phyloP scores from a whole-genome alignment of 2,888 invertebrate species.

The Achlya flavicornis region DNA sequence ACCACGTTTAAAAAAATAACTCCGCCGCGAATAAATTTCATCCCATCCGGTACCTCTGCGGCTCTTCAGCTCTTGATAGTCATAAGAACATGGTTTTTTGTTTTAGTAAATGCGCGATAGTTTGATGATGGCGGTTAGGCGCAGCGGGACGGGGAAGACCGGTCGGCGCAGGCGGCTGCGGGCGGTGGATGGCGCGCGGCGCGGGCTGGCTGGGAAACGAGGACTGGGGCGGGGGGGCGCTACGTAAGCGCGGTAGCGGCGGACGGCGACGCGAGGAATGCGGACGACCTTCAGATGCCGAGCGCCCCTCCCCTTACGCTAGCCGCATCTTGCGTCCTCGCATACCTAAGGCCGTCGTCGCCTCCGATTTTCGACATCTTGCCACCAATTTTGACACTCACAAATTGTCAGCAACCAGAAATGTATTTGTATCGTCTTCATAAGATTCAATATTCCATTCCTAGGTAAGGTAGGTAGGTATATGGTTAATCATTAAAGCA shows the following conservation, averaged over 20 bases:
- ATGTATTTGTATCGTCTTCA: slow-evolving; percentile 21
- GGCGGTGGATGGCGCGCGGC: slow-evolving; percentile 40
- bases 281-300: slow-evolving; percentile 84
- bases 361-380: slow-evolving; percentile 80
- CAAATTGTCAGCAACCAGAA: slow-evolving; percentile 58
- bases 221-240: slow-evolving; percentile 60
- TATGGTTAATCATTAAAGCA: too few species aligned
- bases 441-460: not conserved
- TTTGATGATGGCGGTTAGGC: slow-evolving; percentile 74
- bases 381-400: slow-evolving; percentile 78
- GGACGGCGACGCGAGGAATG: slow-evolving; percentile 83
- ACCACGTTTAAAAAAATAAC: slow-evolving; percentile 68
- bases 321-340: slow-evolving; percentile 83
- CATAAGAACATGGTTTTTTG: slow-evolving; percentile 80
- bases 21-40: slow-evolving; percentile 78
- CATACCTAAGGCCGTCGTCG: slow-evolving; percentile 78
- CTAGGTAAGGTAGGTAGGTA: too few species aligned
- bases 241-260: slow-evolving; percentile 84
- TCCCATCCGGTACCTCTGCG: slow-evolving; percentile 81
- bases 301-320: slow-evolving; percentile 79
- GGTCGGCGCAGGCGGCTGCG: slow-evolving; percentile 60
- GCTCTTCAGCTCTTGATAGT: slow-evolving; percentile 78
- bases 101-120: slow-evolving; percentile 81
- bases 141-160: slow-evolving; percentile 64
- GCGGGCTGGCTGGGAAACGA: slow-evolving; percentile 30